phyloP scores from a whole-genome alignment of 2,888 invertebrate genomes.

The Shargacucullia verbasci region DNA sequence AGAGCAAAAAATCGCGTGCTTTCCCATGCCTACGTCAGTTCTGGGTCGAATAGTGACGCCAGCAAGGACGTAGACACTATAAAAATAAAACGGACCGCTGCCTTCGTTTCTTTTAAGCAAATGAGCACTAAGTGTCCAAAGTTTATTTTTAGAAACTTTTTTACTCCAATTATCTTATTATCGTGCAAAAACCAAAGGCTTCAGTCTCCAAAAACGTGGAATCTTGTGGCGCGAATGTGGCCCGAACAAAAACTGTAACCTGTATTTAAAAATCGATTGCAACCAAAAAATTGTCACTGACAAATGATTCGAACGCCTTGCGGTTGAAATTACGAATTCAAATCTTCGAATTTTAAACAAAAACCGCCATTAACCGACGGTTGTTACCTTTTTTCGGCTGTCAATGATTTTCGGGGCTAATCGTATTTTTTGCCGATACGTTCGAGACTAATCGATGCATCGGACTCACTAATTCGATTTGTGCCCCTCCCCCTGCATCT shows the following conservation, averaged over 20 bases:
- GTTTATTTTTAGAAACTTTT: conserved; percentile 54
- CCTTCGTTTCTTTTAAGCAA: conserved; percentile 43
- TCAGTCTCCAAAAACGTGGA: conserved; percentile 61
- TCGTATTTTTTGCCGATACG: conserved; percentile 86
- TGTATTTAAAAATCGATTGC: conserved; percentile 89
- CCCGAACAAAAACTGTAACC: conserved; percentile 75
- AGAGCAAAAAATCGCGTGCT: conserved; percentile 83
- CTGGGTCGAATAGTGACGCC: conserved; percentile 70
- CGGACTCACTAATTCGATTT: conserved; percentile 86
- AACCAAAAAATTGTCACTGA: conserved; percentile 89
- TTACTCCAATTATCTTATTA: conserved; percentile 68
- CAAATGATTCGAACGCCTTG: conserved; percentile 89
- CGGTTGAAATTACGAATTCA: conserved; percentile 88
- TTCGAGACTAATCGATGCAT: conserved; percentile 86
- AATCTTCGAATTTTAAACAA: conserved; percentile 87
- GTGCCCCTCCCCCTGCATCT: conserved; percentile 82
- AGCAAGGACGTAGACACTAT: conserved; percentile 58
- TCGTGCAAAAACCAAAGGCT: conserved; percentile 59
- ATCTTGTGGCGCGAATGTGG: conserved; percentile 58
- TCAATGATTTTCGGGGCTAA: conserved; percentile 87
- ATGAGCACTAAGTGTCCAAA: conserved; percentile 44
- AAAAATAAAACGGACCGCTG: conserved; percentile 42
- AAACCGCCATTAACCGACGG: conserved; percentile 86
- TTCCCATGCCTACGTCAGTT: conserved; percentile 82
- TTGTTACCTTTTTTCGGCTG: conserved; percentile 86